phyloP scores from a whole-genome alignment of 2,113 vertebrate genomes.

The Takifugu bimaculatus region DNA sequence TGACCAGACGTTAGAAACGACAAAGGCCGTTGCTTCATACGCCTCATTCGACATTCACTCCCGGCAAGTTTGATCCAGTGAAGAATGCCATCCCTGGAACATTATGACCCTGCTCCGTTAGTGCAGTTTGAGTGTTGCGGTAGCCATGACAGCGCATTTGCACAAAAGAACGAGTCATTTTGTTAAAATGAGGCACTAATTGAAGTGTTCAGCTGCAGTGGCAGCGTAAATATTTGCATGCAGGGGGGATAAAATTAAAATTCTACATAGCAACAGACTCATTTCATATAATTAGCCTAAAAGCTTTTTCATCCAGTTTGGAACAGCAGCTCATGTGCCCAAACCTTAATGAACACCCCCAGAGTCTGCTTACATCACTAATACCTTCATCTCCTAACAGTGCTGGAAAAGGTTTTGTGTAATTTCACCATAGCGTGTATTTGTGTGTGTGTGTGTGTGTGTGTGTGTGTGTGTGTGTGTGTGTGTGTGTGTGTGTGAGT shows the following conservation, averaged over 20 bases:
- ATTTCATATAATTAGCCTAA: constrained; percentile 64
- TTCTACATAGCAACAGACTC: constrained; percentile 37
- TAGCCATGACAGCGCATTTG: constrained; percentile 7
- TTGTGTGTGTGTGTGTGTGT: constrained; percentile 9
- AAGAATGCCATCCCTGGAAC: neutral
- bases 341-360: constrained; percentile 27
- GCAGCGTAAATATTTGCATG: constrained; percentile 13
- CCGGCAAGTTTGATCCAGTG: neutral
- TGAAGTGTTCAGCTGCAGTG: constrained; percentile 13
- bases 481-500: constrained; percentile 24
- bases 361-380: constrained; percentile 21
- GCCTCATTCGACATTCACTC: too few relatives aligned
- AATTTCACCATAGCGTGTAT: constrained; percentile 20
- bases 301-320: constrained; percentile 62
- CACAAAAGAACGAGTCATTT: constrained; percentile 14
- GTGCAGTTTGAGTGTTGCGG: constrained; percentile 10
- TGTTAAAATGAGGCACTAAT: constrained; percentile 24
- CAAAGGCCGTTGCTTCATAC: too few relatives aligned
- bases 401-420: constrained; percentile 34
- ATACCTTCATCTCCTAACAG: constrained; percentile 41
- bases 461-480: constrained; percentile 34
- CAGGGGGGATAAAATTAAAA: constrained; percentile 21
- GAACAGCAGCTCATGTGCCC: constrained; percentile 10
- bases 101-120: constrained; percentile 3
- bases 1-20: constrained; percentile 24